Conservation (phyloP, 1,140 invertebrate species). For the Orius insidiosus region DNA sequence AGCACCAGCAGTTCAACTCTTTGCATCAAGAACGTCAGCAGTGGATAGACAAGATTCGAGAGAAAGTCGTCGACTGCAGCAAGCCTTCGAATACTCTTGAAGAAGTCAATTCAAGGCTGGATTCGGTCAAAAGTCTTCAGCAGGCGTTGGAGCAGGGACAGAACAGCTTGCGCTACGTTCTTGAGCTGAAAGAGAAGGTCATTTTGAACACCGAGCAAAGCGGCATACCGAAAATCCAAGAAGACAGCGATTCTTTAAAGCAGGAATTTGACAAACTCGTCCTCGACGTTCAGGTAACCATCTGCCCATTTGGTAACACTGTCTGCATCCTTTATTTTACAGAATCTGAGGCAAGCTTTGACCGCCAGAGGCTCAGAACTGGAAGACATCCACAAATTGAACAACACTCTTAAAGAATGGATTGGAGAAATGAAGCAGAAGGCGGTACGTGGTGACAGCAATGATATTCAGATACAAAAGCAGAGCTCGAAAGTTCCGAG, state of each 20-base stretch:
- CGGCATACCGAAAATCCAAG: conserved; percentile 70
- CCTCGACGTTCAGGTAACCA: conserved; percentile 41
- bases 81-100: conserved; percentile 55
- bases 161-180: conserved; percentile 70
- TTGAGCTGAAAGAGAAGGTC: conserved; percentile 83
- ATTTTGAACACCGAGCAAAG: conserved; percentile 78
- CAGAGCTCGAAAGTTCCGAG: conserved; percentile 67
- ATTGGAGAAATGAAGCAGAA: conserved; percentile 72
- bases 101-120: conserved; percentile 68
- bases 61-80: conserved; percentile 59
- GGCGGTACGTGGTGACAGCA: conserved; percentile 47
- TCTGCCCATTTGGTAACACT: no score
- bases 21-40: conserved; percentile 80
- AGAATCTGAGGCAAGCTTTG: conserved; percentile 55
- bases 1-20: conserved; percentile 76
- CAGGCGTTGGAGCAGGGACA: conserved; percentile 79
- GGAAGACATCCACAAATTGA: conserved; percentile 70
- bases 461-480: conserved; percentile 82
- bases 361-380: conserved; percentile 49
- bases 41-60: conserved; percentile 71
- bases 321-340: no score
- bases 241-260: conserved; percentile 73
- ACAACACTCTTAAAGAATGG: conserved; percentile 64
- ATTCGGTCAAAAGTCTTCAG: conserved; percentile 63
- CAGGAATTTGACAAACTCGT: conserved; percentile 74